Conservation (phyloP, 2,888 invertebrate genomes). For the Tyria jacobaeae region DNA sequence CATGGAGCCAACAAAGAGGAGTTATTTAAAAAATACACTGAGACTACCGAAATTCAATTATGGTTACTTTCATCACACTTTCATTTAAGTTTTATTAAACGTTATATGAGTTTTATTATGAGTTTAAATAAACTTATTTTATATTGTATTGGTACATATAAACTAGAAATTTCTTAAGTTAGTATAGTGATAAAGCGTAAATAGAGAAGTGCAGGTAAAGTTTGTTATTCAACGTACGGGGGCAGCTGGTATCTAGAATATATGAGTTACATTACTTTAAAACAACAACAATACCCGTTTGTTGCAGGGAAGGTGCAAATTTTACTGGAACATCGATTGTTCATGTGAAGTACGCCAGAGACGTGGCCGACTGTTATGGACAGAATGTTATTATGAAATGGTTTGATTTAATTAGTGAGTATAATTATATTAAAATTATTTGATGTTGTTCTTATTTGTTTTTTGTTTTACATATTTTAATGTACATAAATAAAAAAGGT, state of each 20-base stretch:
- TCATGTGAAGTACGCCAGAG: constrained; percentile 76
- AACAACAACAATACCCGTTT: constrained; percentile 45
- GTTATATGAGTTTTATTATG: too few relatives aligned
- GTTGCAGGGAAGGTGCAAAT: constrained; percentile 76
- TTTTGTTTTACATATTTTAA: too few relatives aligned
- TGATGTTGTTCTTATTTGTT: too few relatives aligned
- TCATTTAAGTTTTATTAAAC: too few relatives aligned
- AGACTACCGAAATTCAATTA: background rate
- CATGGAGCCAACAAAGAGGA: constrained; percentile 47
- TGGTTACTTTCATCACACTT: too few relatives aligned
- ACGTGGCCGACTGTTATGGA: constrained; percentile 78
- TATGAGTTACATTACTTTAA: constrained; percentile 26
- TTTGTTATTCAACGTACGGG: constrained; percentile 21
- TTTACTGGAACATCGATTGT: constrained; percentile 78
- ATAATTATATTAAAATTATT: constrained; percentile 1
- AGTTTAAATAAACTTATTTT: too few relatives aligned
- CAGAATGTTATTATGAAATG: constrained; percentile 84
- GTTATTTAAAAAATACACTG: background rate
- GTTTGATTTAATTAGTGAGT: constrained; percentile 83
- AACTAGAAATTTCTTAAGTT: background rate
- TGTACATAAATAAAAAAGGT: too few relatives aligned
- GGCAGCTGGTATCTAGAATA: constrained; percentile 13
- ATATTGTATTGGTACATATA: background rate
- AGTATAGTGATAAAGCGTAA: background rate
- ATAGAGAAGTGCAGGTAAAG: constrained; percentile 22